Conservation (phyloP, 2,797 vertebrate genomes). For the Ataeniobius toweri region DNA sequence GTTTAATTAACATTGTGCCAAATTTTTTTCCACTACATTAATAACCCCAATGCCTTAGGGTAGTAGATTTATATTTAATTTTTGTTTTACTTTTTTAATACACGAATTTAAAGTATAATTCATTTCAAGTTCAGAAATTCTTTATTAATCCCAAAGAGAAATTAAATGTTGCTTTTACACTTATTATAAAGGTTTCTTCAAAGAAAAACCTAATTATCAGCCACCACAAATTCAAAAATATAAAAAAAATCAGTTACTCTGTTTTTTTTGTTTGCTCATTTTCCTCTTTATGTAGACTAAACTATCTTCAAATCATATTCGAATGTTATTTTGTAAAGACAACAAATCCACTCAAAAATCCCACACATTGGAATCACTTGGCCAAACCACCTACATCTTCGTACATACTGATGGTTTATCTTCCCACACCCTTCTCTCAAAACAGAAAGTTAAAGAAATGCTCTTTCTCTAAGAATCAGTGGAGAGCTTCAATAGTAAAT, state of each 20-base stretch:
- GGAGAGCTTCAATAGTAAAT: slow-evolving; percentile 9
- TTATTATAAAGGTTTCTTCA: too few species aligned
- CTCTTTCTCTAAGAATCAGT: neutral
- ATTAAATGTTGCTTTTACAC: too few species aligned
- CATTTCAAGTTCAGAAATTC: too few species aligned
- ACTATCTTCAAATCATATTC: slow-evolving; percentile 50
- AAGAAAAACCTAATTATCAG: too few species aligned
- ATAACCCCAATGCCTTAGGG: neutral
- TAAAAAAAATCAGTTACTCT: neutral
- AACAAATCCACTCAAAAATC: slow-evolving; percentile 45
- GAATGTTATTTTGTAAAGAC: slow-evolving; percentile 45
- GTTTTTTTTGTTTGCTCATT: slow-evolving; percentile 4
- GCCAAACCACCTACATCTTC: slow-evolving; percentile 61
- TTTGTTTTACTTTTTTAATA: too few species aligned
- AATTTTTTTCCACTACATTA: neutral
- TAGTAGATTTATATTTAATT: too few species aligned
- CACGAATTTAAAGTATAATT: too few species aligned
- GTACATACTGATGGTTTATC: slow-evolving; percentile 36
- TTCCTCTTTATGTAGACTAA: slow-evolving; percentile 36
- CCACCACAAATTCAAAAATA: neutral
- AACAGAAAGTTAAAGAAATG: slow-evolving; percentile 37
- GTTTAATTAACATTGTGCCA: neutral
- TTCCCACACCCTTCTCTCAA: slow-evolving; percentile 57
- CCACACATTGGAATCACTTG: slow-evolving; percentile 54
- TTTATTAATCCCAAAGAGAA: too few species aligned